Percentiles rank a stretch among this genome's conserved stretches.
phyloP scores from a whole-genome alignment of 30 jellyfish, hydroid and myxozoan genomes.

The Chrysaora quinquecirrha region DNA sequence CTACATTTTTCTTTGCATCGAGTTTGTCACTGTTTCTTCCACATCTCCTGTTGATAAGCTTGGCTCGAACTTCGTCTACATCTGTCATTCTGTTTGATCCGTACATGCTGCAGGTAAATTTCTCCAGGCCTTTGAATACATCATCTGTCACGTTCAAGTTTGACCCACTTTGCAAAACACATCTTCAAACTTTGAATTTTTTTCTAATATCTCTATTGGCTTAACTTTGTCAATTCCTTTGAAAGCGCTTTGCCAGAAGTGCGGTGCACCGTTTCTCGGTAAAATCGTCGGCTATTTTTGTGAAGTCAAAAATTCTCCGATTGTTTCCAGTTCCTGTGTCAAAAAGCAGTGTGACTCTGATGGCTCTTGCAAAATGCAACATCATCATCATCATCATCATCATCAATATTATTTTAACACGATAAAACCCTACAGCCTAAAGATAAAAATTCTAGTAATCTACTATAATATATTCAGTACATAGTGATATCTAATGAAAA shows the following conservation, averaged over 20 bases:
- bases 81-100: conserved; percentile 15
- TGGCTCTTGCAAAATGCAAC: conserved; percentile 11
- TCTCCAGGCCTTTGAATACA: conserved; percentile 24
- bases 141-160: conserved; percentile 17
- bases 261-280: conserved; percentile 24
- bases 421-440: too few relatives aligned
- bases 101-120: conserved; percentile 17
- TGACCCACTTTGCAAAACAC: conserved; percentile 21
- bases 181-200: conserved; percentile 11
- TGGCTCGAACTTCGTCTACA: conserved; percentile 19
- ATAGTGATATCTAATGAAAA: too few relatives aligned
- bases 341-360: background rate
- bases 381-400: too few relatives aligned
- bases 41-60: conserved; percentile 14
- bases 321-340: conserved; percentile 2
- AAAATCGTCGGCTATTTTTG: conserved; percentile 25
- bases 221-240: conserved; percentile 21
- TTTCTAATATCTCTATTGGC: conserved; percentile 15
- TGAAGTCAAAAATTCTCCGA: conserved; percentile 19
- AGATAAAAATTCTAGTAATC: too few relatives aligned
- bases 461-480: too few relatives aligned
- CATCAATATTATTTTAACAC: too few relatives aligned
- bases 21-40: conserved; percentile 20
- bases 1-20: conserved; percentile 17
- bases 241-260: conserved; percentile 13